A percentile compares a stretch with the other conserved stretches of the same genome.
Evolutionary conservation across 2,113 vertebrate species (phyloP).

Genomic region (Urocitellus parryii): DNA sequence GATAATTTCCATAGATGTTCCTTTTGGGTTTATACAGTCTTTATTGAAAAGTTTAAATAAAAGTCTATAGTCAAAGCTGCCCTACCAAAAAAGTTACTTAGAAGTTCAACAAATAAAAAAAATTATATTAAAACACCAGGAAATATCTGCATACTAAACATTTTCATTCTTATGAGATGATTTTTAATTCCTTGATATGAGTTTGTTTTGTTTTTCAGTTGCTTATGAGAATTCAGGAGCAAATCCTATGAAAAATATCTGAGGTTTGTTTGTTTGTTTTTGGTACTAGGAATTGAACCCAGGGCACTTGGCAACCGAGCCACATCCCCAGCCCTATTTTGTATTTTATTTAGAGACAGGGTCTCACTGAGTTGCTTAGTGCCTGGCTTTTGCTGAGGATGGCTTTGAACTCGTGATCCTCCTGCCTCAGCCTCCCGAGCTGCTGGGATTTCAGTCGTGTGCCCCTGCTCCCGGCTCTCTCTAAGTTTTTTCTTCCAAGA

Average conservation of each 20-base stretch:
- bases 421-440: too few species aligned
- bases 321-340: too few species aligned
- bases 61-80: background rate
- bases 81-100: background rate
- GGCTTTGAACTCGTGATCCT: too few species aligned
- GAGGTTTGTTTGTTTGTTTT: too few species aligned
- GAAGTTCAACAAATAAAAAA: background rate
- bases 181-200: background rate
- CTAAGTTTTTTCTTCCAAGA: background rate
- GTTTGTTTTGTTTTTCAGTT: background rate
- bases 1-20: background rate
- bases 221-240: conserved; percentile 12
- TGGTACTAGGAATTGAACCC: too few species aligned
- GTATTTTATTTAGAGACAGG: too few species aligned
- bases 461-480: background rate
- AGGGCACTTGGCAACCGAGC: too few species aligned
- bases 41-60: background rate
- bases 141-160: background rate
- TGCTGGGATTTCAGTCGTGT: too few species aligned
- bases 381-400: too few species aligned
- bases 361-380: too few species aligned
- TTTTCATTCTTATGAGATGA: background rate
- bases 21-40: too few species aligned
- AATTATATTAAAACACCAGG: background rate
- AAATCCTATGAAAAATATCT: background rate